These are phyloP conservation scores for Erythrolamprus reginae DNA, from an alignment of 2,113 vertebrate genomes.

Conservation along the genomic window DNA sequence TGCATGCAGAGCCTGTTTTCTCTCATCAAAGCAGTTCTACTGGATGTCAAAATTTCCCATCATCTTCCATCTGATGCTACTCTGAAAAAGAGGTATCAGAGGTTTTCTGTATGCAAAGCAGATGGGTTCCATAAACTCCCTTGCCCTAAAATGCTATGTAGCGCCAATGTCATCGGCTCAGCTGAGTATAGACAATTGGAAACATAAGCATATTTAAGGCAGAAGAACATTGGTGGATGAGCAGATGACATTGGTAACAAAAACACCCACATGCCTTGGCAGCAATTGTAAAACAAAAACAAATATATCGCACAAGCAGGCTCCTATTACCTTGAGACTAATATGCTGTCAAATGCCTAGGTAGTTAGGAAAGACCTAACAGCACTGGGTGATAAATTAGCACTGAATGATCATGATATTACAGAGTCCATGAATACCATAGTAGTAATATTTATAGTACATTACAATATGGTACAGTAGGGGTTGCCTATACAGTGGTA, in stretches of 20 bases:
- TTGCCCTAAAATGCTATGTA: background rate
- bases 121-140: background rate
- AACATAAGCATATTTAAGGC: background rate
- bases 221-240: background rate
- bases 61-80: background rate
- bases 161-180: background rate
- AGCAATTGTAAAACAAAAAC: background rate
- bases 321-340: background rate
- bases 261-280: background rate
- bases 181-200: background rate
- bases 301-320: background rate
- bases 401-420: background rate
- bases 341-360: background rate
- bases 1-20: background rate
- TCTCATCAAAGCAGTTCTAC: background rate
- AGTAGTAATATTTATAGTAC: background rate
- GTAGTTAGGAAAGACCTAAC: background rate
- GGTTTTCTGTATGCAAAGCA: background rate
- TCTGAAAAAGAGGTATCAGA: background rate
- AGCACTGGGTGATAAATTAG: background rate
- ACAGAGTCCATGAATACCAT: background rate
- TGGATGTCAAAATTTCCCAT: background rate
- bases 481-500: background rate
- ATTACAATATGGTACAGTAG: background rate
- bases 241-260: background rate